phyloP scores from a whole-genome alignment of 2,888 invertebrate species.

The Adelphocoris suturalis region DNA sequence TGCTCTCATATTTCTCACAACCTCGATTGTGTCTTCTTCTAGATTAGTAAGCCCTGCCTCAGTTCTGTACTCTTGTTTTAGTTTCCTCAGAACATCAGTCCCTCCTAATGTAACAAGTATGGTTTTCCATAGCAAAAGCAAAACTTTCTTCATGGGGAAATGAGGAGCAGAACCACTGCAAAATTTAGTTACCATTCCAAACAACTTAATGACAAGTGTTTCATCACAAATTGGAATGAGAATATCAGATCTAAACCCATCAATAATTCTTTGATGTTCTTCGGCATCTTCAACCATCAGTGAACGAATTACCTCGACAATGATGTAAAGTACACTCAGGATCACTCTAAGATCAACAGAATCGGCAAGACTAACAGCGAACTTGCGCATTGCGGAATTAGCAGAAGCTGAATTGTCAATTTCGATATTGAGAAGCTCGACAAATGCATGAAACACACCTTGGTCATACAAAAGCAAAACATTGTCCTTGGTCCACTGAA shows the following conservation, averaged over 20 bases:
- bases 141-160: conserved; percentile 98
- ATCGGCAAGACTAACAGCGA: conserved; percentile 92
- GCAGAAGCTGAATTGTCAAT: conserved; percentile 89
- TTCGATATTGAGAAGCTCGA: conserved; percentile 96
- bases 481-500: conserved; percentile 90
- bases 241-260: conserved; percentile 83
- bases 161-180: conserved; percentile 97
- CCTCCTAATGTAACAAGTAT: conserved; percentile 95
- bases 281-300: conserved; percentile 78
- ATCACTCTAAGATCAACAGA: conserved; percentile 95
- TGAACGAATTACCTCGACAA: conserved; percentile 94
- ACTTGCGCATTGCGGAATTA: conserved; percentile 86
- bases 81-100: conserved; percentile 88
- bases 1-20: conserved; percentile 95
- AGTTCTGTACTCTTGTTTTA: conserved; percentile 82
- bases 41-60: conserved; percentile 84
- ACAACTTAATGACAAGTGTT: conserved; percentile 90
- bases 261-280: conserved; percentile 81
- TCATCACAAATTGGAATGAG: conserved; percentile 86
- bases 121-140: conserved; percentile 96
- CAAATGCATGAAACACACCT: conserved; percentile 93
- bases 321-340: conserved; percentile 94
- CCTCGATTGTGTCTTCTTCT: conserved; percentile 95
- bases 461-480: conserved; percentile 92
- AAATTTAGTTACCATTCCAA: conserved; percentile 97